Evolutionary conservation across 2,888 invertebrate species (phyloP).

Genomic region (Zygogramma bicolorata): DNA sequence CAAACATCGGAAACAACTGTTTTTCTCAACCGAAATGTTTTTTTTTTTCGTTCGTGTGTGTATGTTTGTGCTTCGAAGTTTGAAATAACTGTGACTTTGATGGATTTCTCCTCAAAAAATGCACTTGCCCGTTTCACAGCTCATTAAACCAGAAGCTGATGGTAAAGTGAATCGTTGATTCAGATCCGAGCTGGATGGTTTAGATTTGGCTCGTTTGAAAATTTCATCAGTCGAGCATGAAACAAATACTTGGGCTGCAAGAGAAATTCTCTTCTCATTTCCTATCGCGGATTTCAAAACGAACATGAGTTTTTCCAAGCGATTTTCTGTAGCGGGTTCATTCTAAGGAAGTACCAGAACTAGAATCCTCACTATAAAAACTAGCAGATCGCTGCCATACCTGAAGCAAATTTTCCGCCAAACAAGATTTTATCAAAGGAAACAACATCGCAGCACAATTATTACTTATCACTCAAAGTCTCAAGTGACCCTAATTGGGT

Average conservation of each 20-base stretch:
- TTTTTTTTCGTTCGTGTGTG: neutral
- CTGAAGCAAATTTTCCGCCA: conserved; percentile 49
- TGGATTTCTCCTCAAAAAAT: conserved; percentile 37
- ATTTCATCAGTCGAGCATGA: neutral
- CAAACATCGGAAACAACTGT: conserved; percentile 51
- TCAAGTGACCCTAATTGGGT: conserved; percentile 51
- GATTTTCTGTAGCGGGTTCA: conserved; percentile 16
- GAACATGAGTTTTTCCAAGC: conserved; percentile 31
- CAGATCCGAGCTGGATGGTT: too few relatives aligned
- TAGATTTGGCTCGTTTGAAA: too few relatives aligned
- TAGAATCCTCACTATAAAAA: neutral
- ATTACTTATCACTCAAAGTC: conserved; percentile 46
- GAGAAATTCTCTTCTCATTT: conserved; percentile 46
- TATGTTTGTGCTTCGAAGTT: conserved; percentile 30
- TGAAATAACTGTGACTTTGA: conserved; percentile 39
- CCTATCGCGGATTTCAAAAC: conserved; percentile 51
- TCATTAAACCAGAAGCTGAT: conserved; percentile 35
- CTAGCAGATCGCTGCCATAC: conserved; percentile 45
- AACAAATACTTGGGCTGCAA: conserved; percentile 40
- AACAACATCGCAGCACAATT: too few relatives aligned
- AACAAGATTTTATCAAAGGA: conserved; percentile 51
- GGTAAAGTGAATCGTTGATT: conserved; percentile 5
- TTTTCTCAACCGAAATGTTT: conserved; percentile 16
- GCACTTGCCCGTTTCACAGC: conserved; percentile 34
- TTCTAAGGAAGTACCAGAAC: neutral